phyloP scores from a whole-genome alignment of 1,140 invertebrate species.

The Maniola jurtina region DNA sequence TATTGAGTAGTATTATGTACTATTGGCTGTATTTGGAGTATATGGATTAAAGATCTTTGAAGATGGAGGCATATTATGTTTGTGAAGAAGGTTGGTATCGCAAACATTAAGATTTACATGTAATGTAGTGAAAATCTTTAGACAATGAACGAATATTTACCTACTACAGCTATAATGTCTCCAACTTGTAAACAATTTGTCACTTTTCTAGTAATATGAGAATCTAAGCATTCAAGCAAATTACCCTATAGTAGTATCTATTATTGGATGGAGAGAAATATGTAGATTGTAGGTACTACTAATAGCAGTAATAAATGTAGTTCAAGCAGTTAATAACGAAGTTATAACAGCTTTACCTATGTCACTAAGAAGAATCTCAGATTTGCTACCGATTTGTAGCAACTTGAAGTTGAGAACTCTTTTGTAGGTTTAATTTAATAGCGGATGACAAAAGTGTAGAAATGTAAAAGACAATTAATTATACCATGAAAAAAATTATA shows the following conservation, averaged over 20 bases:
- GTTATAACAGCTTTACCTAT: conserved; percentile 5
- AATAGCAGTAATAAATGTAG: not conserved
- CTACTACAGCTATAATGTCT: not conserved
- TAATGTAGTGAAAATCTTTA: no score
- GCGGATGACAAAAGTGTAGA: conserved; percentile 13
- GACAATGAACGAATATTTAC: not conserved
- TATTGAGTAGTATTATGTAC: conserved; percentile 3
- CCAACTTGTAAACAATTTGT: not conserved
- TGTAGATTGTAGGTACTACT: no score
- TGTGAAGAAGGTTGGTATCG: not conserved
- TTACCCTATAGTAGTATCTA: conserved; percentile 1
- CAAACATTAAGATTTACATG: no score
- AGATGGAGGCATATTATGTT: conserved; percentile 2
- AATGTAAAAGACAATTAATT: conserved; percentile 35
- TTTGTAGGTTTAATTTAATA: conserved; percentile 8
- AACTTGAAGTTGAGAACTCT: conserved; percentile 5
- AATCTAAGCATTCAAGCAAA: not conserved
- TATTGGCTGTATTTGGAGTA: not conserved
- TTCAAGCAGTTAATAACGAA: conserved; percentile 9
- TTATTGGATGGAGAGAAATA: not conserved
- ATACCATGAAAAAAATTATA: conserved; percentile 15
- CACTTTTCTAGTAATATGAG: not conserved
- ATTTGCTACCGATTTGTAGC: conserved; percentile 13
- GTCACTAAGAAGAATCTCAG: conserved; percentile 21
- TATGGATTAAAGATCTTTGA: not conserved